Conservation (phyloP, 2,888 invertebrate genomes). For the Bimastos eiseni region DNA sequence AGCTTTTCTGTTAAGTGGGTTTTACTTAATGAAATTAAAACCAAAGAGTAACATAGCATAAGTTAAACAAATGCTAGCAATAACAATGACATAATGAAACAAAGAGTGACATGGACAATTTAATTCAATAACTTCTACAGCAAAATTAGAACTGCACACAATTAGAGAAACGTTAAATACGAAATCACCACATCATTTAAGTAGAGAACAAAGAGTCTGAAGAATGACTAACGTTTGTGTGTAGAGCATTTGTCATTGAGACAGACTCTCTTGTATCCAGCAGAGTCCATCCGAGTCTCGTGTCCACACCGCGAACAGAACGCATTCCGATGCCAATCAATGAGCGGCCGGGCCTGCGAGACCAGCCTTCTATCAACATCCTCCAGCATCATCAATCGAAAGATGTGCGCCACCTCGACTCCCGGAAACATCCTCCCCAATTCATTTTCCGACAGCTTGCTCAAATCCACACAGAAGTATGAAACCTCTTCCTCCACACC, state of each 20-base stretch:
- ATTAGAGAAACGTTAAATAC: not conserved
- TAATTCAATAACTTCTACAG: not conserved
- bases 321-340: constrained; percentile 62
- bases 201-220: not conserved
- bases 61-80: no score
- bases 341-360: constrained; percentile 61
- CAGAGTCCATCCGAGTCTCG: constrained; percentile 51
- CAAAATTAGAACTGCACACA: not conserved
- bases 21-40: no score
- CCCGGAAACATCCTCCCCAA: not conserved
- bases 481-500: not conserved
- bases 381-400: constrained; percentile 17
- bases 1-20: no score
- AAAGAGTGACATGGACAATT: not conserved
- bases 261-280: constrained; percentile 56
- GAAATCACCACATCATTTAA: not conserved
- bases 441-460: not conserved
- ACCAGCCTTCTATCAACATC: constrained; percentile 46
- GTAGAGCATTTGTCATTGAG: constrained; percentile 50
- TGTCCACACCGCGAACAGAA: constrained; percentile 63
- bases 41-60: no score
- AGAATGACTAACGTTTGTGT: constrained; percentile 50
- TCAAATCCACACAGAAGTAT: not conserved
- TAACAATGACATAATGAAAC: not conserved
- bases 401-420: not conserved